phyloP scores from a whole-genome alignment of 2,113 vertebrate genomes.

The Cygnus buccinator region DNA sequence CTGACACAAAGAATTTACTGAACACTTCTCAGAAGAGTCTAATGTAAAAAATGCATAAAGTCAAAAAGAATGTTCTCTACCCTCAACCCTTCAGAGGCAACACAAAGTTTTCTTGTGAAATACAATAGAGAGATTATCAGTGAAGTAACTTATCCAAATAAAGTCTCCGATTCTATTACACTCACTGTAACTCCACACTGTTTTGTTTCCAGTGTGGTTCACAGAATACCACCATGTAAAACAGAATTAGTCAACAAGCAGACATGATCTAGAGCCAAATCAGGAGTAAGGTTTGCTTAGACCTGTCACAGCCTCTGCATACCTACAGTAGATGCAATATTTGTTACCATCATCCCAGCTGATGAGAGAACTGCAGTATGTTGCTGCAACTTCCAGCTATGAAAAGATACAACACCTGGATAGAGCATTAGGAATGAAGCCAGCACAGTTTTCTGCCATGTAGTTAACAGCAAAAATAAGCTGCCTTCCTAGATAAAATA shows the following conservation, averaged over 20 bases:
- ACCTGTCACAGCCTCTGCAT: not conserved
- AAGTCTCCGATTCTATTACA: not conserved
- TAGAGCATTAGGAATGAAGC: not conserved
- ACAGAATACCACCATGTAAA: not conserved
- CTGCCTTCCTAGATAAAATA: not conserved
- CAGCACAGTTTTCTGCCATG: not conserved
- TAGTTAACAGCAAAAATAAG: not conserved
- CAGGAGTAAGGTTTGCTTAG: not conserved
- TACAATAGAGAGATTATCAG: not conserved
- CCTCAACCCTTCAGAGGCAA: not conserved
- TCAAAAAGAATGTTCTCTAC: not conserved
- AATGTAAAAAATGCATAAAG: not conserved
- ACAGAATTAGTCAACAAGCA: not conserved
- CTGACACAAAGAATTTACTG: not conserved
- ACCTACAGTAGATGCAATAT: not conserved
- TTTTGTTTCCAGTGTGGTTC: not conserved
- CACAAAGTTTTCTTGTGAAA: not conserved
- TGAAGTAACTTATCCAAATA: not conserved
- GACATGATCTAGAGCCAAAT: not conserved
- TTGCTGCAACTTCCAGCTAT: not conserved
- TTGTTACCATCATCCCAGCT: not conserved
- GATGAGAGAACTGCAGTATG: not conserved
- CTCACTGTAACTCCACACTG: not conserved
- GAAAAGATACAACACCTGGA: not conserved
- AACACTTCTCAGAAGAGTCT: not conserved